Conservation (phyloP, 2,797 vertebrate species). For the Chloroceryle amazona region DNA sequence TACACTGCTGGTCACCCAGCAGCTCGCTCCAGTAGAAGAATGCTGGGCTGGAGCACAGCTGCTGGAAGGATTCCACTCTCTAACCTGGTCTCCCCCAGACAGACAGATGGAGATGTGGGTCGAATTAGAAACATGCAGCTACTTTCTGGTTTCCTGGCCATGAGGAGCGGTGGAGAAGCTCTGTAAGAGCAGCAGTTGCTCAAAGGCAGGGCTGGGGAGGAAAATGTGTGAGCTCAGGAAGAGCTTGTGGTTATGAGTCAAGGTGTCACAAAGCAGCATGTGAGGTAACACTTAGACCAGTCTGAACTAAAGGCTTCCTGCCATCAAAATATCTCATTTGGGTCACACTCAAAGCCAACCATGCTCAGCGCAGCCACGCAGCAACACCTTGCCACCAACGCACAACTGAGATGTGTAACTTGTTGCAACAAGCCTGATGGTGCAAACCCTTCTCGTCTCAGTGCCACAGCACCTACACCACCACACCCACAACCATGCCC, state of each 20-base stretch:
- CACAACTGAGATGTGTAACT: not conserved
- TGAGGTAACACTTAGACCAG: not conserved
- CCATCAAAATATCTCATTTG: not conserved
- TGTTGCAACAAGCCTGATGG: not conserved
- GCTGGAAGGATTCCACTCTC: not conserved
- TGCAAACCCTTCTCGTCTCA: not conserved
- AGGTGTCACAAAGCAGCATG: not conserved
- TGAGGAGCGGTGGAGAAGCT: not conserved
- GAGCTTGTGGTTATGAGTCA: constrained; percentile 63
- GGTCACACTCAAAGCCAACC: not conserved
- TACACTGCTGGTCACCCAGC: not conserved
- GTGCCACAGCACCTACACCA: not conserved
- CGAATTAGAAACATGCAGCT: not conserved
- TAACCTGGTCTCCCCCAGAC: not conserved
- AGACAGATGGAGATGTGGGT: not conserved
- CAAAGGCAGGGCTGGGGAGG: not conserved
- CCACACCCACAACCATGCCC: not conserved
- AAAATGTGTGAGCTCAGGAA: constrained; percentile 28
- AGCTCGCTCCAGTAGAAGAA: not conserved
- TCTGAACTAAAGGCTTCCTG: constrained; percentile 28
- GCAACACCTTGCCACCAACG: not conserved
- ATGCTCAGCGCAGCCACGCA: not conserved
- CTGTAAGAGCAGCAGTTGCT: not conserved
- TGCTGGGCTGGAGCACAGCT: accelerated
- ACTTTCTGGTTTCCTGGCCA: not conserved